Evolutionary conservation across 1,140 invertebrate species (phyloP).

Genomic region (Anoplophora glabripennis): DNA sequence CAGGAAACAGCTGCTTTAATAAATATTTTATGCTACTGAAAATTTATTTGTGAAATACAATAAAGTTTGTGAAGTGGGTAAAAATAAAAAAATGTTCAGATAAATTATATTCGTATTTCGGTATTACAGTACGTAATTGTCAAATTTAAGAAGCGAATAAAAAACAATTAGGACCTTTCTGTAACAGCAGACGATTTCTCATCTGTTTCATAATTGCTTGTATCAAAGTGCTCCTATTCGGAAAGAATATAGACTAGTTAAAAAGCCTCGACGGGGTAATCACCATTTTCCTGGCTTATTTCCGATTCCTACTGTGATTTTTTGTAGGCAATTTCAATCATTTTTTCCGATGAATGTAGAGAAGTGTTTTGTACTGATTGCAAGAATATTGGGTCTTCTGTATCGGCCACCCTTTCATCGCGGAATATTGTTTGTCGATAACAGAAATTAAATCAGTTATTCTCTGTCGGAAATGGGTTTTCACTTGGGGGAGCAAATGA

Average conservation of each 20-base stretch:
- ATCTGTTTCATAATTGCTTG: too few relatives aligned
- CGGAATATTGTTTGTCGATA: constrained; percentile 39
- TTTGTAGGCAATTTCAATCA: constrained; percentile 28
- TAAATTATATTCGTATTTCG: too few relatives aligned
- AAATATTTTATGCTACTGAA: too few relatives aligned
- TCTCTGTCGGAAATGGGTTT: constrained; percentile 41
- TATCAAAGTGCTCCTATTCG: too few relatives aligned
- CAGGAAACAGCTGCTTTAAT: too few relatives aligned
- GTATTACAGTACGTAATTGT: too few relatives aligned
- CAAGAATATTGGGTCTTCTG: constrained; percentile 37
- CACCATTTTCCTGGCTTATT: constrained; percentile 35
- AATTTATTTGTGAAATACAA: too few relatives aligned
- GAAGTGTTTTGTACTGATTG: constrained; percentile 36
- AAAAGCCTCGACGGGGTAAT: constrained; percentile 16
- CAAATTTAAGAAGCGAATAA: too few relatives aligned
- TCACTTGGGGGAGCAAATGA: constrained; percentile 27
- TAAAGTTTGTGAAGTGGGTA: too few relatives aligned
- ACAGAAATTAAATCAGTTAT: constrained; percentile 40
- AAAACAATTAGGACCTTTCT: too few relatives aligned
- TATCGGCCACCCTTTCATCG: constrained; percentile 27
- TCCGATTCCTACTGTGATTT: constrained; percentile 26
- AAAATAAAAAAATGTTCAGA: too few relatives aligned
- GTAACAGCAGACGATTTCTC: too few relatives aligned
- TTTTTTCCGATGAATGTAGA: constrained; percentile 35
- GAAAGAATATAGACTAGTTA: not conserved